Evolutionary conservation across 2,888 invertebrate species (phyloP).

Genomic region (Hanleya hanleyi): DNA sequence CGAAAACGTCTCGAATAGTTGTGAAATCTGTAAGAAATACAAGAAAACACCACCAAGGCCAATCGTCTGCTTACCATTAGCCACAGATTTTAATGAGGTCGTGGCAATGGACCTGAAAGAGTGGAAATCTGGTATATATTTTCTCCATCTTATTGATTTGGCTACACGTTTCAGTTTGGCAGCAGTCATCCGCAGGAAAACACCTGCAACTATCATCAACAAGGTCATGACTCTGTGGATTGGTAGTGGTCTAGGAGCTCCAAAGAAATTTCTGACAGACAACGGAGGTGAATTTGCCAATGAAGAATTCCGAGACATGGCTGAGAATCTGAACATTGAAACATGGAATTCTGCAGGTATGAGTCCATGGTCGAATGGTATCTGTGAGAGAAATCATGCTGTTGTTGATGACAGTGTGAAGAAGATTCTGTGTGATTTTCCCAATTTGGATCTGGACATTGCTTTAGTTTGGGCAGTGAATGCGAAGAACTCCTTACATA

Average conservation of each 20-base stretch:
- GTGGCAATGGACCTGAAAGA: conserved; percentile 5
- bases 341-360: conserved; percentile 6
- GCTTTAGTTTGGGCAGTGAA: conserved; percentile 15
- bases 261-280: conserved; percentile 21
- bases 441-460: neutral
- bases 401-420: conserved; percentile 13
- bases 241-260: conserved; percentile 25
- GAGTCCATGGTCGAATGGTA: conserved; percentile 16
- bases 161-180: conserved; percentile 32
- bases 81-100: conserved; percentile 10
- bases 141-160: conserved; percentile 31
- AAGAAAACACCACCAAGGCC: conserved; percentile 8
- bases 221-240: conserved; percentile 29
- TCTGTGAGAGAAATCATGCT: conserved; percentile 12
- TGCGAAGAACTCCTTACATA: conserved; percentile 10
- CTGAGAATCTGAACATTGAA: conserved; percentile 23
- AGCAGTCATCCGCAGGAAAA: conserved; percentile 23
- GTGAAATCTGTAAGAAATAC: conserved; percentile 1
- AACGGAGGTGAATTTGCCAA: conserved; percentile 36
- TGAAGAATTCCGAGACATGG: conserved; percentile 31
- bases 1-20: neutral
- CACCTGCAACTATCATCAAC: conserved; percentile 20
- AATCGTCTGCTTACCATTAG: neutral
- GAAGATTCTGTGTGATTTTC: conserved; percentile 7
- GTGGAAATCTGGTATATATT: neutral